phyloP scores from a whole-genome alignment of 1,140 invertebrate species.

The Platyura marginata region DNA sequence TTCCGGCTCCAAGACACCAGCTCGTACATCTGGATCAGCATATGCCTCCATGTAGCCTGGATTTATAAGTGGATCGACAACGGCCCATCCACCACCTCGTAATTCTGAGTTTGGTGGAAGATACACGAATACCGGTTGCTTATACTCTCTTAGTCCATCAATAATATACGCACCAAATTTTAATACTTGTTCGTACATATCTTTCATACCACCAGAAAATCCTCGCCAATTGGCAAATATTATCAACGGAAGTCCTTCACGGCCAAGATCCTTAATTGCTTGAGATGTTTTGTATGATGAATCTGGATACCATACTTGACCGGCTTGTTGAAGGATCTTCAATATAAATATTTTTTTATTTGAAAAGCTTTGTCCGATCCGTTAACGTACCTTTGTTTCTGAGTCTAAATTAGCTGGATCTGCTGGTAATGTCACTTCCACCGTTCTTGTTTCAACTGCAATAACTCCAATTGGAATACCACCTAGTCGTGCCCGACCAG shows the following conservation, averaged over 20 bases:
- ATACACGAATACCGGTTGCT: slow-evolving; percentile 87
- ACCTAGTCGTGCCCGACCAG: slow-evolving; percentile 75
- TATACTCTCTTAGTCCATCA: slow-evolving; percentile 75
- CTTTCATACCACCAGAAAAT: slow-evolving; percentile 99
- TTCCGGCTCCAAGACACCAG: slow-evolving; percentile 88
- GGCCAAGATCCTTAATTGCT: slow-evolving; percentile 89
- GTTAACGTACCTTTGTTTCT: slow-evolving; percentile 69
- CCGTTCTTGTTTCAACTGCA: slow-evolving; percentile 90
- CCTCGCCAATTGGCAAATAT: slow-evolving; percentile 99
- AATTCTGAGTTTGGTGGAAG: slow-evolving; percentile 92
- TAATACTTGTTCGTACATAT: slow-evolving; percentile 98
- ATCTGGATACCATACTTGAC: slow-evolving; percentile 99
- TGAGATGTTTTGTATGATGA: slow-evolving; percentile 96
- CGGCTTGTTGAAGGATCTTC: slow-evolving; percentile 71
- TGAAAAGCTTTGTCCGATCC: neutral
- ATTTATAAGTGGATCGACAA: slow-evolving; percentile 94
- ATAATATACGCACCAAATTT: slow-evolving; percentile 99
- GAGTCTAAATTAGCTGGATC: slow-evolving; percentile 98
- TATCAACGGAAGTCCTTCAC: slow-evolving; percentile 88
- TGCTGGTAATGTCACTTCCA: slow-evolving; percentile 87
- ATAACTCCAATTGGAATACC: slow-evolving; percentile 96
- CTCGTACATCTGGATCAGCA: slow-evolving; percentile 82
- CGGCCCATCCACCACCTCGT: slow-evolving; percentile 96
- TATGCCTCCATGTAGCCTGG: slow-evolving; percentile 95
- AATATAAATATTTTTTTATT: slow-evolving; percentile 14